These are phyloP conservation scores for Nomada lathburiana DNA, from an alignment of 2,888 invertebrate genomes.

Conservation along the genomic window DNA sequence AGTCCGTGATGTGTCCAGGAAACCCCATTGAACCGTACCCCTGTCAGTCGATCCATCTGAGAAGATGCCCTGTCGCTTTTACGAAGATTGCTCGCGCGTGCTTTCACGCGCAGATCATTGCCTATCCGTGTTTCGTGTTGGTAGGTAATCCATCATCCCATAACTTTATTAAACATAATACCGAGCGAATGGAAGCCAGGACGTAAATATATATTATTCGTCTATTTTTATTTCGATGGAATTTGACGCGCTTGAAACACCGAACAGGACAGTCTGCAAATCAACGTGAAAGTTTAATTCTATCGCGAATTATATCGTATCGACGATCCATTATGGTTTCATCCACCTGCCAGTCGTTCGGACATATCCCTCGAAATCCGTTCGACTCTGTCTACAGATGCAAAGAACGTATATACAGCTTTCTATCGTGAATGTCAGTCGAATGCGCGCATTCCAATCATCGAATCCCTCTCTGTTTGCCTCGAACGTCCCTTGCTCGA, in stretches of 20 bases:
- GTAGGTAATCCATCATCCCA: constrained; percentile 40
- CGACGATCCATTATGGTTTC: not conserved
- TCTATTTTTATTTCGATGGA: too few species aligned
- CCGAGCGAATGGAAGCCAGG: constrained; percentile 12
- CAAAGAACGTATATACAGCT: constrained; percentile 62
- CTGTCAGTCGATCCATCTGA: constrained; percentile 13
- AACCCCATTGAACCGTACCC: constrained; percentile 53
- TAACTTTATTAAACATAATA: constrained; percentile 3
- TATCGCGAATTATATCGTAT: not conserved
- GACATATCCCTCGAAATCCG: constrained; percentile 20
- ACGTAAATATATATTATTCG: not conserved
- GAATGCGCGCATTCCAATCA: constrained; percentile 63
- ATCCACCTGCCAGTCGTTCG: not conserved
- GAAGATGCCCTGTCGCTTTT: constrained; percentile 40
- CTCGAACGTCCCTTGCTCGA: constrained; percentile 67
- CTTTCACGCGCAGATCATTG: constrained; percentile 47
- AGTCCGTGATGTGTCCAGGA: constrained; percentile 41
- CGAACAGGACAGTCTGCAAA: not conserved
- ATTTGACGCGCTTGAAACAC: too few species aligned
- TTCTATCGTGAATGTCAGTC: constrained; percentile 67
- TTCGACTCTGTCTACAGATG: constrained; percentile 44
- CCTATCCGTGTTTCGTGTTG: constrained; percentile 36
- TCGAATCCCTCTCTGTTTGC: constrained; percentile 47
- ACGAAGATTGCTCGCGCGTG: constrained; percentile 52
- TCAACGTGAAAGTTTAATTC: not conserved